Evolutionary conservation across 2,888 invertebrate species (phyloP).

Genomic region (Choreutis nemorana): DNA sequence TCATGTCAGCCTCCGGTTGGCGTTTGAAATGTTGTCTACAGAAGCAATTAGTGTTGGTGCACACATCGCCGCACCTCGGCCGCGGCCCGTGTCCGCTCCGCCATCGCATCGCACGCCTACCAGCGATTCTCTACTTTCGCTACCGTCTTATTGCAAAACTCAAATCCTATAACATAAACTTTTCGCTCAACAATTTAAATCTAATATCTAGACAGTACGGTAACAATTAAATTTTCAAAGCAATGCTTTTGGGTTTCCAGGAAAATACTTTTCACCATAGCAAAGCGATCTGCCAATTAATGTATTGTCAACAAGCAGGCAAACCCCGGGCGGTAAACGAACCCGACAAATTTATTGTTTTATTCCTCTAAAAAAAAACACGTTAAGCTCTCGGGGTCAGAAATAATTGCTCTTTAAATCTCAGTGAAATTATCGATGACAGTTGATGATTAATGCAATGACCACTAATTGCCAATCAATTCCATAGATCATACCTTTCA

Average conservation of each 20-base stretch:
- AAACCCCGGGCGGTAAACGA: slow-evolving; percentile 10
- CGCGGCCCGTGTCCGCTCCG: slow-evolving; percentile 12
- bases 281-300: slow-evolving; percentile 15
- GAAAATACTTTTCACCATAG: too few relatives aligned
- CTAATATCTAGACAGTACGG: too few relatives aligned
- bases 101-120: slow-evolving; percentile 7
- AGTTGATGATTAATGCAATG: slow-evolving; percentile 27
- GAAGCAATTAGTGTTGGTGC: slow-evolving; percentile 22
- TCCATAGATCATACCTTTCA: slow-evolving; percentile 21
- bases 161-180: slow-evolving; percentile 3
- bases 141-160: slow-evolving; percentile 12
- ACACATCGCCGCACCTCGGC: slow-evolving; percentile 21
- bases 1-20: too few relatives aligned
- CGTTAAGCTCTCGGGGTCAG: slow-evolving; percentile 18
- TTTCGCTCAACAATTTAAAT: slow-evolving; percentile 5
- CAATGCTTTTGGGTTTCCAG: too few relatives aligned
- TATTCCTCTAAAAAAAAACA: slow-evolving; percentile 17
- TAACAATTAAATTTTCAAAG: too few relatives aligned
- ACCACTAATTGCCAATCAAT: slow-evolving; percentile 24
- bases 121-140: slow-evolving; percentile 14
- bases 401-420: slow-evolving; percentile 16
- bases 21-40: slow-evolving; percentile 19
- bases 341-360: too few relatives aligned
- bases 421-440: slow-evolving; percentile 19
- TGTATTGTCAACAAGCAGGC: slow-evolving; percentile 17